phyloP scores from a whole-genome alignment of 1,140 invertebrate genomes.

The Diplogasteroides magnus region DNA sequence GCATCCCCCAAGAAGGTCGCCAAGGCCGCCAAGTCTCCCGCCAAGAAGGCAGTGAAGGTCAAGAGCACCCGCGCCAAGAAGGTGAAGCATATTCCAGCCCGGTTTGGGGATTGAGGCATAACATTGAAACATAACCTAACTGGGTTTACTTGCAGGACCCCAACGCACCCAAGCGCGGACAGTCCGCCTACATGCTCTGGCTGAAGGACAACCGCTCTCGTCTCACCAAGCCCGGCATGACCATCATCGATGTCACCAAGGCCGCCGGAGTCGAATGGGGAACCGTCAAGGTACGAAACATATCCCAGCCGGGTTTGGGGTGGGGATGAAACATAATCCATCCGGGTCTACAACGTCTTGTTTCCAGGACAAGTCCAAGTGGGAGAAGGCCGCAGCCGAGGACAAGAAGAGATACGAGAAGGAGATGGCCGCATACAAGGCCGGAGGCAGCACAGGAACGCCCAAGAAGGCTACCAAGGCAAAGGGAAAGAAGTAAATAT shows the following conservation, averaged over 20 bases:
- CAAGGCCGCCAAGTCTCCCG: background rate
- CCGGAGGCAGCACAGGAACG: background rate
- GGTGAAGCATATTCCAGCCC: background rate
- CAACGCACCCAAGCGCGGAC: slow-evolving; percentile 80
- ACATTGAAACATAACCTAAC: background rate
- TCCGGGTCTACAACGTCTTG: background rate
- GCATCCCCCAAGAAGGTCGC: background rate
- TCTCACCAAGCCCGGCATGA: slow-evolving; percentile 78
- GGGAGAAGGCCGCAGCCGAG: slow-evolving; percentile 55
- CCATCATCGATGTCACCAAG: slow-evolving; percentile 83
- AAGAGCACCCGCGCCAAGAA: background rate
- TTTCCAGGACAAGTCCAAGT: slow-evolving; percentile 39
- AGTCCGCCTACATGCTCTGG: slow-evolving; percentile 88
- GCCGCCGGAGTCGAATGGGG: slow-evolving; percentile 89
- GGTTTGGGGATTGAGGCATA: background rate
- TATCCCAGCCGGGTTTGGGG: background rate
- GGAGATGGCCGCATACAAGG: slow-evolving; percentile 47
- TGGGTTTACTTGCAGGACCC: slow-evolving; percentile 63
- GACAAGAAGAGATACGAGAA: slow-evolving; percentile 57
- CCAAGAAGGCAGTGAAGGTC: background rate
- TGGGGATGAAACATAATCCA: background rate
- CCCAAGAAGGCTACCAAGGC: slow-evolving; percentile 7
- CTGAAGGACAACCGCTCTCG: slow-evolving; percentile 73
- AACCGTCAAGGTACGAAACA: slow-evolving; percentile 20
- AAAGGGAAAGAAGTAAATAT: slow-evolving; percentile 7